phyloP scores from a whole-genome alignment of 2,888 invertebrate species.

The Formica aserva region DNA sequence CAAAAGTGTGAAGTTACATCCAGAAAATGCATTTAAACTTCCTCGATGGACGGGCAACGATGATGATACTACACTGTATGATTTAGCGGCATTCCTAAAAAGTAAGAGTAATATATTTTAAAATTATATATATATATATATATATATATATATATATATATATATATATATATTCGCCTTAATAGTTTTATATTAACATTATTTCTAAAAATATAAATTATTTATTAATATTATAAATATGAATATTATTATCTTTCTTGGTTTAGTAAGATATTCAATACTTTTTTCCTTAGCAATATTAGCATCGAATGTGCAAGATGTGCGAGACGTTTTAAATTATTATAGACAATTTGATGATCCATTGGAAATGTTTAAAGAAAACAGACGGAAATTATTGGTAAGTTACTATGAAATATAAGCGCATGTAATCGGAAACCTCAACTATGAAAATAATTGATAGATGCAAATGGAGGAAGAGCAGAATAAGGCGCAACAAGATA shows the following conservation, averaged over 20 bases:
- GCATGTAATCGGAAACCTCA: neutral
- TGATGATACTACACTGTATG: constrained; percentile 94
- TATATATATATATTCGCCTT: neutral
- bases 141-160: no score
- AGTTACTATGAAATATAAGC: constrained; percentile 48
- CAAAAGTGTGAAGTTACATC: constrained; percentile 94
- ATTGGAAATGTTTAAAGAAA: constrained; percentile 95
- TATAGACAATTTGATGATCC: constrained; percentile 98
- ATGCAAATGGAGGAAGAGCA: constrained; percentile 83
- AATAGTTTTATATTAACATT: neutral
- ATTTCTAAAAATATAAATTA: neutral
- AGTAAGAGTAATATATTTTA: constrained; percentile 87
- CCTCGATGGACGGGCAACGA: constrained; percentile 97
- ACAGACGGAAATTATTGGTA: constrained; percentile 92
- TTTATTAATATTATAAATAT: constrained; percentile 12
- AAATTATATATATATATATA: no score
- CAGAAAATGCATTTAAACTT: constrained; percentile 94
- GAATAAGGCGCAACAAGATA: constrained; percentile 78
- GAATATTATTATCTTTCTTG: neutral
- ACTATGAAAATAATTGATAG: constrained; percentile 66
- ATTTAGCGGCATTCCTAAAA: constrained; percentile 96
- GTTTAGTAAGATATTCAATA: neutral
- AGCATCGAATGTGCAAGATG: constrained; percentile 96
- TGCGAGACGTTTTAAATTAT: constrained; percentile 96
- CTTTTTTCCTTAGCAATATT: constrained; percentile 91